Evolutionary conservation across 2,113 vertebrate species (phyloP).

Genomic region (Oceanites oceanicus): DNA sequence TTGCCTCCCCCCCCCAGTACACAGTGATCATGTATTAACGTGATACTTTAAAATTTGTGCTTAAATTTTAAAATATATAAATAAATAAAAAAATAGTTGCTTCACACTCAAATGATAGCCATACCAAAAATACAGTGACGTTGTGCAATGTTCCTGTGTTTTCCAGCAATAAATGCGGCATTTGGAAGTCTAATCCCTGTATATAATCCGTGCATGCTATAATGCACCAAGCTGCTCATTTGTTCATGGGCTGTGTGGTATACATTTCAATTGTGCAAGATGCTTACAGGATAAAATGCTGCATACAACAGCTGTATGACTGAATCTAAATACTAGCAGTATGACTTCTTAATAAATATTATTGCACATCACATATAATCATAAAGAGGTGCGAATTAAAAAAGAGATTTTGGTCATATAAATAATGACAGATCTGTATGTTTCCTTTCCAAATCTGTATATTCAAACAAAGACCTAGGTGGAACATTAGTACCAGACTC

Average conservation of each 20-base stretch:
- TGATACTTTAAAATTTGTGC: neutral
- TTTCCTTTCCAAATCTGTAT: neutral
- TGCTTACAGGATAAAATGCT: neutral
- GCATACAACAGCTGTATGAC: neutral
- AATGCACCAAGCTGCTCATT: neutral
- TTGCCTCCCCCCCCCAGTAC: accelerated
- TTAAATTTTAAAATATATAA: too few relatives aligned
- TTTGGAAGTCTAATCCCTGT: neutral
- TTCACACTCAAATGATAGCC: neutral
- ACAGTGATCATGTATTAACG: neutral
- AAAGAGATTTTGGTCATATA: neutral
- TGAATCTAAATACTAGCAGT: neutral
- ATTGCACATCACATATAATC: neutral
- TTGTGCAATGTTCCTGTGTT: neutral
- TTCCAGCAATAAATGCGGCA: neutral
- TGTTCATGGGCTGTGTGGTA: neutral
- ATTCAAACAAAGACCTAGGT: neutral
- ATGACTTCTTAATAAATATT: neutral
- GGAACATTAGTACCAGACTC: neutral
- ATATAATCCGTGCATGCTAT: neutral
- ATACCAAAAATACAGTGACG: neutral
- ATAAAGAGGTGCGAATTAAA: neutral
- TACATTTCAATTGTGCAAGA: neutral
- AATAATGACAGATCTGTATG: neutral
- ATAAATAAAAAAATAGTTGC: too few relatives aligned